Base-by-base conservation (phyloP, 1,140 invertebrate genomes). In the Mya arenaria region DNA sequence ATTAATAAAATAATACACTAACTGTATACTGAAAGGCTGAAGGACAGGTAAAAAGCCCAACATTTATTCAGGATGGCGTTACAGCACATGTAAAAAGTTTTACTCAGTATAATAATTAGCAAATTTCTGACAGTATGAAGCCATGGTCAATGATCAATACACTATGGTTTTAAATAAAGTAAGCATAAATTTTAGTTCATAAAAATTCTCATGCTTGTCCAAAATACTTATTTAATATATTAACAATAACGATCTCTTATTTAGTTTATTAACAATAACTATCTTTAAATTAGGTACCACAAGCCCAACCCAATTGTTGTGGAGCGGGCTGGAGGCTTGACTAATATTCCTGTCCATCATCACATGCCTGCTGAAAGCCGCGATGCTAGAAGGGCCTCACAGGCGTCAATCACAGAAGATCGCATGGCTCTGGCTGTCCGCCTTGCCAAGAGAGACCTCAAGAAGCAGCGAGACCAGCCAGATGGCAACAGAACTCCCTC, bases 271-370 rank as follows among this genome's bases (percentile, higher is more conserved):
- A 17, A 52, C n/a, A n/a, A n/a, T n/a, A n/a, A 23, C 23, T 19
- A 71, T 15, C 25, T 36, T 74, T 60, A 34, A 13, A 65, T 56
- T 37, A 81, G 78, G 68, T 81, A 71, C 28, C 68, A 71, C 25
- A 81, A 72, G 36, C 78, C 78, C 19, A 62, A 63, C 48, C 78
- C 78, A 19, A 81, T 81, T 17, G 41, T 81, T n/a, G 78, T 81
- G 10, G 78, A 81, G 48, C 56, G 78, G 25, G 78, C 65, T n/a
- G 78, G 62, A 66, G 78, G 65, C 15, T 8, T 48, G 23, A 39
- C 39, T 41, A 71, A 23, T 60, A 41, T 71, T 8, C 68, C 36
- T 1, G 63, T n/a, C 6, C 10, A 28, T 28, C n/a, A 69, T 13
- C 36, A 32, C 5, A 17, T 37, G 28, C 23, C 17, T 34, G 17